These are phyloP conservation scores for Metridium senile DNA, from an alignment of 92 coral and sea anemone species.

Conservation along the genomic window DNA sequence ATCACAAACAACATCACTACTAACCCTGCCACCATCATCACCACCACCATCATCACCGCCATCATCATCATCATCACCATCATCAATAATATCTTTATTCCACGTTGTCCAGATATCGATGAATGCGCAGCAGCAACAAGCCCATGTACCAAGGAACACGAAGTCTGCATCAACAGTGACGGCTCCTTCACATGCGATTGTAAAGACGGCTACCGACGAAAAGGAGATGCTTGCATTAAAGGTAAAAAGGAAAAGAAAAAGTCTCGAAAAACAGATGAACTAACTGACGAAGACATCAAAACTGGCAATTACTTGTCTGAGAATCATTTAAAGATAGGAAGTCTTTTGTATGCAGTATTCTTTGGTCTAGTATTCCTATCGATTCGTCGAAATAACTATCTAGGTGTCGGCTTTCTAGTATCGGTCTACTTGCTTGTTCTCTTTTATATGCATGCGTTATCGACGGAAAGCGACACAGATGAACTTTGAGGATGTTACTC, in stretches of 20 bases:
- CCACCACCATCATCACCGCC: not conserved
- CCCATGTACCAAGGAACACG: slow-evolving; percentile 68
- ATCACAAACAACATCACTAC: not conserved
- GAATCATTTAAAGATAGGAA: slow-evolving; percentile 75
- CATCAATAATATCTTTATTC: not conserved
- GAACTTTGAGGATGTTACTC: slow-evolving; percentile 5
- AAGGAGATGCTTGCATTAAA: slow-evolving; percentile 80
- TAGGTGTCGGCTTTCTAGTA: slow-evolving; percentile 51
- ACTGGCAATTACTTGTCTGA: slow-evolving; percentile 71
- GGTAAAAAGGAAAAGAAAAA: slow-evolving; percentile 76
- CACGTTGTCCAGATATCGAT: slow-evolving; percentile 59
- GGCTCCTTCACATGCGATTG: slow-evolving; percentile 89
- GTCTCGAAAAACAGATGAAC: slow-evolving; percentile 59
- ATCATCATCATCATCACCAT: not conserved
- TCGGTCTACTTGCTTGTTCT: slow-evolving; percentile 63
- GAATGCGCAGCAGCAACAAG: slow-evolving; percentile 68
- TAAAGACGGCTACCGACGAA: slow-evolving; percentile 69
- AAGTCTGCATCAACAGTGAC: slow-evolving; percentile 70
- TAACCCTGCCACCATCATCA: not conserved
- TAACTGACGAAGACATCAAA: slow-evolving; percentile 64
- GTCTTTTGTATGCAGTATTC: slow-evolving; percentile 82
- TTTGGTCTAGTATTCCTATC: slow-evolving; percentile 78
- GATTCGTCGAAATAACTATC: slow-evolving; percentile 58
- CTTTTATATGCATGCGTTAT: slow-evolving; percentile 44
- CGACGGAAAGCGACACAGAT: not conserved